Evolutionary conservation across 2,888 invertebrate genomes (phyloP), one percentile per base, ranked within the genome.

Genomic region (Druceiella hillmani): DNA sequence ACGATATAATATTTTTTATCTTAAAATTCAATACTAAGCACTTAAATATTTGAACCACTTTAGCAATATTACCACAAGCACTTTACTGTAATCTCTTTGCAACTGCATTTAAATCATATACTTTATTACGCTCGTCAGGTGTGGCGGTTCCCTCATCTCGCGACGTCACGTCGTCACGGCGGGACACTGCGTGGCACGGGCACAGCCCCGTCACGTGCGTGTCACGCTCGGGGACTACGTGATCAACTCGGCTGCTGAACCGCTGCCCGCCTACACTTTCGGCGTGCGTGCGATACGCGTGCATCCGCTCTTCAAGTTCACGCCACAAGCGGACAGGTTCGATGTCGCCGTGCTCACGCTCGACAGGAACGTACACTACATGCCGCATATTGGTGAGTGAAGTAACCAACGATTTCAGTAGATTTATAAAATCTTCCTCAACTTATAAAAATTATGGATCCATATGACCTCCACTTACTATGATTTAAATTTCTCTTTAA

Each of bases 191-290:
- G 93, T 93, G 15, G 92, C 93, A 33, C 81, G 91, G 52, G 90
- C 91, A 30, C 83, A 87, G 43, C 89, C 93, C 1, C 77, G 88
- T 36, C 91, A 92, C 66, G 91, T 93, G 5, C 87, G 91, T 52
- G 92, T 93, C 35, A 93, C 92, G 1, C 71, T 89, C 1, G 89
- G 93, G 2, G 93, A 93, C 62, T 93, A 93, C 68, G 90, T 93
- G 52, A 90, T 93, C 56, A 92, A 93, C 64, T 91, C 91, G 1
- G 91, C 92, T 0, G 85, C 88, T 3, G 93, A 93, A 58, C 87
- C 91, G 0, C 66, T 93, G 38, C 91, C 91, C 0, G 91, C 92
- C 0, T 90, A 92, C 55, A 91, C 91, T 1, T 92, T 91, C 55
- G 90, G 92, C 17, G 93, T 93, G n/a, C 72, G 88, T 27, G 81